A percentile compares a stretch with the other conserved stretches of the same genome.
Evolutionary conservation across 1,140 invertebrate genomes (phyloP).

Genomic region (Sinella curviseta): DNA sequence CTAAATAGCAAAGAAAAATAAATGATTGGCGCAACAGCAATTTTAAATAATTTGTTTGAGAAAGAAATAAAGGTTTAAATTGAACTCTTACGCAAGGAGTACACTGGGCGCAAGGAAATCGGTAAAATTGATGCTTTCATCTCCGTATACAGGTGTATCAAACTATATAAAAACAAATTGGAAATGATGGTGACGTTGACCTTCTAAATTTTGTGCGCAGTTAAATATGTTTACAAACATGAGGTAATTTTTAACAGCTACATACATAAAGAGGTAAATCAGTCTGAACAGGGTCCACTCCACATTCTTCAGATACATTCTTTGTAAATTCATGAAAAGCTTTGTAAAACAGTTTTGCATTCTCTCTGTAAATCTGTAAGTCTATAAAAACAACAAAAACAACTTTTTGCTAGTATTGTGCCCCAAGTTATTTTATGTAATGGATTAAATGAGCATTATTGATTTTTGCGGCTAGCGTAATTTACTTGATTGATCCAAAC

Average conservation of each 20-base stretch:
- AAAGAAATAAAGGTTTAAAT: not conserved
- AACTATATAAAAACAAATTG: constrained; percentile 64
- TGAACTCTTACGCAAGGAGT: constrained; percentile 76
- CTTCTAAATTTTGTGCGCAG: too few relatives aligned
- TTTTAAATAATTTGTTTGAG: not conserved
- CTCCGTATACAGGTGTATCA: constrained; percentile 81
- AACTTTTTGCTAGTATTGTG: not conserved
- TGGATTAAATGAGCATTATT: not conserved
- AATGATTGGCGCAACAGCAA: not conserved
- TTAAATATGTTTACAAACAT: not conserved
- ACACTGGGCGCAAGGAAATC: constrained; percentile 94
- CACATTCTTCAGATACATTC: constrained; percentile 67
- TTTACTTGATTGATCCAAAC: constrained; percentile 89
- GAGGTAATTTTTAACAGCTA: constrained; percentile 22
- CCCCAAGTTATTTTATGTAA: not conserved
- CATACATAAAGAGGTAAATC: constrained; percentile 72
- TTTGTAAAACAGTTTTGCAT: constrained; percentile 75
- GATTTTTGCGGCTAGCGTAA: not conserved
- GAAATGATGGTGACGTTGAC: too few relatives aligned
- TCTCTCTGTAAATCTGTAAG: constrained; percentile 81
- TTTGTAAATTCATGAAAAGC: constrained; percentile 76
- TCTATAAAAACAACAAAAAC: constrained; percentile 62
- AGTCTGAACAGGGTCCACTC: constrained; percentile 74
- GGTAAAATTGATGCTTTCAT: constrained; percentile 80
- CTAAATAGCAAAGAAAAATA: constrained; percentile 59